Evolutionary conservation across 2,888 invertebrate species (phyloP).

Genomic region (Lithosia quadra): DNA sequence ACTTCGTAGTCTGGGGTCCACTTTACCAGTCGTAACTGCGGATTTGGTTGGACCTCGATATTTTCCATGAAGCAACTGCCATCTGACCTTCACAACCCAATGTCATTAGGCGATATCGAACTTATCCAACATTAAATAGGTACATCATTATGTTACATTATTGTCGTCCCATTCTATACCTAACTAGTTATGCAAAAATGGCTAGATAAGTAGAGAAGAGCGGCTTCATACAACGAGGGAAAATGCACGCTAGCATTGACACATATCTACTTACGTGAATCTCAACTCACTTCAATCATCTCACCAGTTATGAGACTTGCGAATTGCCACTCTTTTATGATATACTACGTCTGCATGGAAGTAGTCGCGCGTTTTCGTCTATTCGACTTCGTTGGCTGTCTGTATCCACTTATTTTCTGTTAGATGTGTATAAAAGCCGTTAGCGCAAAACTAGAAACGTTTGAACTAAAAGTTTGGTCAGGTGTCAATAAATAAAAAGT

Average conservation of each 20-base stretch:
- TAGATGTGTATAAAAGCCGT: constrained; percentile 12
- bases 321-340: background rate
- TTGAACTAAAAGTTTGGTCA: constrained; percentile 38
- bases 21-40: too few relatives aligned
- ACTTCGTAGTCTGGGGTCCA: too few relatives aligned
- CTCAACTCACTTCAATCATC: background rate
- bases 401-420: background rate
- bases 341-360: background rate
- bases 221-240: background rate
- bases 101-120: too few relatives aligned
- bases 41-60: too few relatives aligned
- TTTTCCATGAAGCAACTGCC: too few relatives aligned
- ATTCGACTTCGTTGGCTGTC: background rate
- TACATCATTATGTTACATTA: too few relatives aligned
- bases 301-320: too few relatives aligned
- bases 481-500: constrained; percentile 48
- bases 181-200: background rate
- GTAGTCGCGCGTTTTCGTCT: background rate
- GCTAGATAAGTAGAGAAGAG: background rate
- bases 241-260: background rate
- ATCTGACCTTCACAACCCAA: too few relatives aligned
- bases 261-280: background rate
- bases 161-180: background rate
- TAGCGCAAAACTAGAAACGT: constrained; percentile 33
- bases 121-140: background rate